Base-by-base conservation (phyloP, 2,113 vertebrate species). In the Otolemur garnettii region DNA sequence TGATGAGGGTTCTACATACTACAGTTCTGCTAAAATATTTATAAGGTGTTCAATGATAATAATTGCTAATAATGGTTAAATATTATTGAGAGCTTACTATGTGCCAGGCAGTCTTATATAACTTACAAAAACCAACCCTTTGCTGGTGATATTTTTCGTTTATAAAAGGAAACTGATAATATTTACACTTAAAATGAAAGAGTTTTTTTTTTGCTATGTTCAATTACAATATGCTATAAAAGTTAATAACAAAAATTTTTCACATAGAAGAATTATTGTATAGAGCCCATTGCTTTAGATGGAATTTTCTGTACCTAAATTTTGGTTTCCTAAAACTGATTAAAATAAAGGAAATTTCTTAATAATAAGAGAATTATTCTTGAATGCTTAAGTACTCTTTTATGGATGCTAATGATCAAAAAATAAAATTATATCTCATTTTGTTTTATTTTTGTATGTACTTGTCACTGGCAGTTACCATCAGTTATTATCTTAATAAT, bases 401-500 rank as follows among this genome's bases (percentile, higher is more conserved):
- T 90, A 80, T 84, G 38, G 45, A 60, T 92, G 50, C 55, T 93
- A 8, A 72, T 72, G 66, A 50, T 94, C 33, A 84, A 69, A 87
- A n/a, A 74, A 80, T 10, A 84, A 74, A 94, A 71, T 90, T 72
- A 80, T 1, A 60, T 35, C 53, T 94, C 28, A 42, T 42, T 86
- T 97, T 78, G 22, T 64, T 71, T 88, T 77, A 72, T 94, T 93
- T 91, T 93, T 9, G 57, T 6, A 87, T 71, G 50, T 90, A 69
- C 62, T 57, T 79, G 4, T 64, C 62, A 69, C 19, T 57, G 87
- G 35, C 12, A 87, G 30, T 90, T 95, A 50, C 8, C 35, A 59
- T 83, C n/a, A 83, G 18, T 93, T 82, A 78, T 69, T 96, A 15
- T 95, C 77, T 96, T 97, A 86, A 68, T 85, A 84, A 90, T 59